A percentile compares a stretch with the other conserved stretches of the same genome.
phyloP scores from a whole-genome alignment of 1,140 invertebrate species.

The Neodiprion fabricii region DNA sequence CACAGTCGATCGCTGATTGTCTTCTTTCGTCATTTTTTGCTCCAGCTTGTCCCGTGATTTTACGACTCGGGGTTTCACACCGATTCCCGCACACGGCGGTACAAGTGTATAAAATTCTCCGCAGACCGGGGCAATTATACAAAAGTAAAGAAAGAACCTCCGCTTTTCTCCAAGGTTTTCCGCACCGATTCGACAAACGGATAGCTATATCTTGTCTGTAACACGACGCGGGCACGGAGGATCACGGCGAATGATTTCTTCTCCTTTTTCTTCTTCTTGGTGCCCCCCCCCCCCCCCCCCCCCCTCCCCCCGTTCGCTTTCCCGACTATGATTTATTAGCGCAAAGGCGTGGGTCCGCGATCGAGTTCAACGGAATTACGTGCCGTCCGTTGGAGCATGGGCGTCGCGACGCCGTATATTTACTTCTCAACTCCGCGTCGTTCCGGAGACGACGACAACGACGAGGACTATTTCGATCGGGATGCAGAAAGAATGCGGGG shows the following conservation, averaged over 20 bases:
- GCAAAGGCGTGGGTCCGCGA: background rate
- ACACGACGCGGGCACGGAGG: too few species aligned
- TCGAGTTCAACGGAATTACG: background rate
- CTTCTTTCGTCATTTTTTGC: background rate
- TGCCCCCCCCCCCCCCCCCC: background rate
- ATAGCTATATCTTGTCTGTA: too few species aligned
- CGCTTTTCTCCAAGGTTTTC: too few species aligned
- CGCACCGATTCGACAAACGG: too few species aligned
- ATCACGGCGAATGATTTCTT: conserved; percentile 34
- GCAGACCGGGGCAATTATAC: too few species aligned
- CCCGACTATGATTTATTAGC: background rate
- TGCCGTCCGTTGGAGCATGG: background rate
- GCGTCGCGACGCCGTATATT: background rate
- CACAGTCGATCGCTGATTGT: background rate
- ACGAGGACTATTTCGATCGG: background rate
- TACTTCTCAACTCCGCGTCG: background rate
- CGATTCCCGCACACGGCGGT: too few species aligned
- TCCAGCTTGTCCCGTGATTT: background rate
- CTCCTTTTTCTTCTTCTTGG: conserved; percentile 24
- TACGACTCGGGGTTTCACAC: too few species aligned
- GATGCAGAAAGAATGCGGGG: background rate
- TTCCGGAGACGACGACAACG: background rate
- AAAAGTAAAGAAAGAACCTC: too few species aligned
- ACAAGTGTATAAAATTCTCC: too few species aligned
- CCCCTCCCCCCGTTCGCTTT: background rate